Conservation (phyloP, 2,113 vertebrate genomes). For the Furnarius figulus region DNA sequence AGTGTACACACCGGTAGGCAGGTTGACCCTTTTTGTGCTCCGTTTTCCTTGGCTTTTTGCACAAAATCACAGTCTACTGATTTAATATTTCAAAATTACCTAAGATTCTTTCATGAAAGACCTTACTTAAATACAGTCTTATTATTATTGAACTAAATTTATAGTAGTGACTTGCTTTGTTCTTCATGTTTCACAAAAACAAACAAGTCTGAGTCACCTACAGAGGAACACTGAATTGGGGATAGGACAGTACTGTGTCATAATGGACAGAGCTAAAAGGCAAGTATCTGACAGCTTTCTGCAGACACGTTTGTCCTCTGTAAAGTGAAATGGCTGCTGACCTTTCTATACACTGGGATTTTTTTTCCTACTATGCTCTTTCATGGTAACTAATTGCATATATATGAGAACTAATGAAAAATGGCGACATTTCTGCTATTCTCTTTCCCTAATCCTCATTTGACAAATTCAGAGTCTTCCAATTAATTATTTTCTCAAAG, state of each 20-base stretch:
- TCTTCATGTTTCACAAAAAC: not conserved
- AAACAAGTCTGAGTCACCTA: not conserved
- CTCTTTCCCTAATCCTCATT: not conserved
- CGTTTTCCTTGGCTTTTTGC: not conserved
- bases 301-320: not conserved
- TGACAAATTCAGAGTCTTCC: not conserved
- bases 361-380: not conserved
- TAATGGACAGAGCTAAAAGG: not conserved
- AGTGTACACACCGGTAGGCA: rapidly evolving
- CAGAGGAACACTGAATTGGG: not conserved
- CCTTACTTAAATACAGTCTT: not conserved
- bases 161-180: not conserved
- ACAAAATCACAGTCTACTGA: not conserved
- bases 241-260: not conserved
- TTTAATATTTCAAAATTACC: not conserved
- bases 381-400: not conserved
- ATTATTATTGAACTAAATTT: not conserved
- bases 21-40: not conserved
- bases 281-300: not conserved
- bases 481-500: not conserved
- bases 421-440: not conserved
- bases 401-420: not conserved
- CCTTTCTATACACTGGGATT: not conserved
- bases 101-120: not conserved
- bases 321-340: not conserved